A percentile compares a stretch with the other conserved stretches of the same genome.
phyloP scores from a whole-genome alignment of 2,888 invertebrate species.

The Iselma pallidipennis region DNA sequence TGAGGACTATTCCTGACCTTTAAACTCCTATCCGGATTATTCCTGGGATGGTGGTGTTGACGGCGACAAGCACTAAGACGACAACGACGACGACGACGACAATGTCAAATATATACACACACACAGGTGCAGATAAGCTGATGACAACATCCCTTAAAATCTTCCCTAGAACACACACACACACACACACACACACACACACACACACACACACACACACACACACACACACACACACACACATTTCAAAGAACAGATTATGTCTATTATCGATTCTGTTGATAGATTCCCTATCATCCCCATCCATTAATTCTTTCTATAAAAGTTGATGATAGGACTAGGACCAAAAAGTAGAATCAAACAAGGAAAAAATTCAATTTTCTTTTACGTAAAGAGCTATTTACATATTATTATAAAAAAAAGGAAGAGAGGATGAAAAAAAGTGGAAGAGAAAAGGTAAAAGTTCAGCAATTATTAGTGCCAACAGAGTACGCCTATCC shows the following conservation, averaged over 20 bases:
- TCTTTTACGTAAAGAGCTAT: too few relatives aligned
- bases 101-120: conserved; percentile 11
- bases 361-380: background rate
- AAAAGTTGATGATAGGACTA: too few relatives aligned
- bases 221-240: too few relatives aligned
- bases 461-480: too few relatives aligned
- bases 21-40: conserved; percentile 28
- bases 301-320: background rate
- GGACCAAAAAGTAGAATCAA: too few relatives aligned
- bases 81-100: background rate
- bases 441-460: too few relatives aligned
- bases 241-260: conserved; percentile 25
- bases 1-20: conserved; percentile 13
- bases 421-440: too few relatives aligned
- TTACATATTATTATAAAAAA: too few relatives aligned
- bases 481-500: background rate
- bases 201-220: too few relatives aligned
- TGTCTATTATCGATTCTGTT: conserved; percentile 25
- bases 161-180: too few relatives aligned
- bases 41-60: conserved; percentile 5
- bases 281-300: background rate
- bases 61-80: too few relatives aligned
- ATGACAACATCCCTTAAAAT: background rate
- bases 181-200: too few relatives aligned
- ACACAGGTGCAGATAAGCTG: conserved; percentile 29